Conservation (phyloP, 37 sponge, comb jelly and placozoan genomes). For the Agelas oroides region DNA sequence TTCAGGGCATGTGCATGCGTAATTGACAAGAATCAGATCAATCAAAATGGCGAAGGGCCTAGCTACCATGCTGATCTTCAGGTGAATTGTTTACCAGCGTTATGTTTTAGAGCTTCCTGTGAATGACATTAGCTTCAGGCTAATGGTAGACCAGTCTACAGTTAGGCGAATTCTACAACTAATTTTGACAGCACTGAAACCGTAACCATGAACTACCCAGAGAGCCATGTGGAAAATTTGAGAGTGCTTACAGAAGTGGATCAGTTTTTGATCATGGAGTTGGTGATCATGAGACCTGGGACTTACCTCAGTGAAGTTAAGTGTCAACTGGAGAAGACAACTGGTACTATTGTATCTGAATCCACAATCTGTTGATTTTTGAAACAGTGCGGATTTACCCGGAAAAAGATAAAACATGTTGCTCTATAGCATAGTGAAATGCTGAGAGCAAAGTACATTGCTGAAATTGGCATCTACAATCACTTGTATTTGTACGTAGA, state of each 20-base stretch:
- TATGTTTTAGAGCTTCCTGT: background rate
- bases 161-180: slow-evolving; percentile 2
- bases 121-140: slow-evolving; percentile 2
- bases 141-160: slow-evolving; percentile 20
- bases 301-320: slow-evolving; percentile 20
- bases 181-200: slow-evolving; percentile 23
- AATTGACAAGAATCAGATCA: background rate
- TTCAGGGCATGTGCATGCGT: too few species aligned
- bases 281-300: slow-evolving; percentile 17
- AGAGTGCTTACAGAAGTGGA: background rate
- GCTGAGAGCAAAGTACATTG: too few species aligned
- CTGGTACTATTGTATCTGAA: slow-evolving; percentile 15
- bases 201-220: slow-evolving; percentile 7
- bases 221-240: background rate
- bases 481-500: too few species aligned
- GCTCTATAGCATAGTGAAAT: too few species aligned
- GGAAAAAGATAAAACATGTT: background rate
- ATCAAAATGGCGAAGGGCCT: background rate
- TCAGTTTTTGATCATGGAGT: slow-evolving; percentile 3
- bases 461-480: too few species aligned
- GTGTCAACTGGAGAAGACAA: background rate
- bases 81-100: slow-evolving; percentile 26
- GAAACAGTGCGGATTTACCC: background rate
- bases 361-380: slow-evolving; percentile 30
- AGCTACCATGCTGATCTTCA: slow-evolving; percentile 21